Base-by-base conservation (phyloP, 2,888 invertebrate genomes). In the Pasiphila rectangulata region DNA sequence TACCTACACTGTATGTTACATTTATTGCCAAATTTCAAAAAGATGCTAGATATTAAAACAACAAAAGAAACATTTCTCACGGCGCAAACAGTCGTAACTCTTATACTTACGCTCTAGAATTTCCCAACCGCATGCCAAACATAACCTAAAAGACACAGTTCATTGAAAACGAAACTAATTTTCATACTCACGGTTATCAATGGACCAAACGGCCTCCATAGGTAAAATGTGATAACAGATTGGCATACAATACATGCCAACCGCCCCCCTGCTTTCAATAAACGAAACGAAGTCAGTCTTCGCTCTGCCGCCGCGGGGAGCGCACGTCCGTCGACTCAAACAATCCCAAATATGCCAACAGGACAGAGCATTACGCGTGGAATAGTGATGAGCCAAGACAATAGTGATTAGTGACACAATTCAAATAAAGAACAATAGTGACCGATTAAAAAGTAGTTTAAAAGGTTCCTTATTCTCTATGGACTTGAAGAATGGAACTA, bases 191-290 rank as follows among this genome's bases (percentile, higher is more conserved):
- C 59, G 57, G 63, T 59, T 67, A 70, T 67, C 61, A 64, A 50
- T 61, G 57, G 42, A 63, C 63, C 62, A 40, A 57, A 63, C 57
- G 61, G 63, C 63, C 65, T 63, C 69, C 56, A 67, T 70, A 67
- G 61, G 64, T 67, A 66, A 66, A 69, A 60, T 60, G 51, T 70
- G 75, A 75, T 72, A 75, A 74, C 65, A 67, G 46, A 63, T 72
- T 74, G 68, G 54, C 47, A 45, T 51, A 30, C 41, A 45, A 21
- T 34, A 40, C 29, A 12, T 24, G 41, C 40, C 46, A 42, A 24
- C 45, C 37, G 36, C 25, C 23, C 10, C 19, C 27, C 12, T 15
- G 9, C 15, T 6, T 15, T 10, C 35, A 30, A 3, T 16, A n/a
- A n/a, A n/a, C n/a, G 5, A 10, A 15, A 17, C 32, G 10, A 9